Base-by-base conservation (phyloP, 1,140 invertebrate species). In the Aphaenogaster rudis region DNA sequence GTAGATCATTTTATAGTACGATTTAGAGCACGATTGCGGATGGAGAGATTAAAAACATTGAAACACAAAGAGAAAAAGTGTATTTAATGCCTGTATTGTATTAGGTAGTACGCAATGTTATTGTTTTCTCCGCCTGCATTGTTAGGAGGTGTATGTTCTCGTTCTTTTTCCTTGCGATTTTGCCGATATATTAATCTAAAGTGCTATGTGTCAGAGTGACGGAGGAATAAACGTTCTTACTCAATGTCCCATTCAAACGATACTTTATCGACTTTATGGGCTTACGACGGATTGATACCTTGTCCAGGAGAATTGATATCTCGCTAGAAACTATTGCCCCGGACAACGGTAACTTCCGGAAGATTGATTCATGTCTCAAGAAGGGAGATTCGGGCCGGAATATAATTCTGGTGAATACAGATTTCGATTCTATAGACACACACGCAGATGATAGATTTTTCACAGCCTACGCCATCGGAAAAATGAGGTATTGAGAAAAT, bases 271-370 rank as follows among this genome's bases (percentile, higher is more conserved):
- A 69, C 63, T 80, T 80, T 76, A 76, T 63, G 80, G 54, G 54
- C 69, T 84, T 84, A 84, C 80, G 80, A 84, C 69, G 69, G 45
- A 84, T 84, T 84, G 80, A 84, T 84, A 82, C 67, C 69, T 84
- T 61, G 80, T 74, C 80, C 54, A 50, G 28, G 80, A 76, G 54
- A 84, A 84, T 84, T 84, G 80, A 84, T 84, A 76, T 61, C 69
- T 48, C 69, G 54, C 28, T 36, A 21, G 80, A 76, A 84, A 84
- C 80, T 76, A 84, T 76, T 61, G 80, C 69, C 8, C 42, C 42
- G 57, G 80, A 74, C 80, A 74, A 74, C 67, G 13, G 69, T 76
- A 84, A 84, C 69, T 84, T 84, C 42, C 80, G 57, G 80, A 84
- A 63, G 69, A 84, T 84, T 84, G 80, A 84, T 84, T 84, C 80